These are phyloP conservation scores for Bolborhynchus lineola DNA, from an alignment of 2,113 vertebrate species.

Conservation along the genomic window DNA sequence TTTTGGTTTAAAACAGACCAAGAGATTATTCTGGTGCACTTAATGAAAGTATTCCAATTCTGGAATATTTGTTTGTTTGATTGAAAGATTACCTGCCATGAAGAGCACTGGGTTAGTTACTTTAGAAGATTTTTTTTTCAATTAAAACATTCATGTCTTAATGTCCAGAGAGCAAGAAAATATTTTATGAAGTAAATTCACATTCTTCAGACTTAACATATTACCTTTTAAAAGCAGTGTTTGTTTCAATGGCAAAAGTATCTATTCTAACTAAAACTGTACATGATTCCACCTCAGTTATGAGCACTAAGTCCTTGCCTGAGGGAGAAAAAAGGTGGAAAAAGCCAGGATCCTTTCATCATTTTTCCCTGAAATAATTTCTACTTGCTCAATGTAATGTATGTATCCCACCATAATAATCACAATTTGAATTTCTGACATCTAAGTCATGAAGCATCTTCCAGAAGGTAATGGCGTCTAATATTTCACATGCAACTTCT, in stretches of 20 bases:
- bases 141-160: not conserved
- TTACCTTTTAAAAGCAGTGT: not conserved
- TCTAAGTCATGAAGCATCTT: not conserved
- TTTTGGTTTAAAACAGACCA: not conserved
- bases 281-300: not conserved
- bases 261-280: not conserved
- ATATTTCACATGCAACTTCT: not conserved
- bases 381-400: not conserved
- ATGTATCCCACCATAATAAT: not conserved
- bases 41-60: not conserved
- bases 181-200: not conserved
- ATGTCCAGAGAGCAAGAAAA: not conserved
- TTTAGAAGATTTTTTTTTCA: not conserved
- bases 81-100: not conserved
- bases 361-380: not conserved
- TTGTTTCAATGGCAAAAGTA: not conserved
- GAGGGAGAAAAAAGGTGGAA: not conserved
- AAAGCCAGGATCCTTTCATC: not conserved
- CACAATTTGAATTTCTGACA: not conserved
- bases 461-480: not conserved
- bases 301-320: not conserved
- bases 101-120: not conserved
- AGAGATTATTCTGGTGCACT: not conserved
- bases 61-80: not conserved
- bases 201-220: not conserved